Conservation (phyloP, 2,113 vertebrate species). For the Oryzias javanicus region DNA sequence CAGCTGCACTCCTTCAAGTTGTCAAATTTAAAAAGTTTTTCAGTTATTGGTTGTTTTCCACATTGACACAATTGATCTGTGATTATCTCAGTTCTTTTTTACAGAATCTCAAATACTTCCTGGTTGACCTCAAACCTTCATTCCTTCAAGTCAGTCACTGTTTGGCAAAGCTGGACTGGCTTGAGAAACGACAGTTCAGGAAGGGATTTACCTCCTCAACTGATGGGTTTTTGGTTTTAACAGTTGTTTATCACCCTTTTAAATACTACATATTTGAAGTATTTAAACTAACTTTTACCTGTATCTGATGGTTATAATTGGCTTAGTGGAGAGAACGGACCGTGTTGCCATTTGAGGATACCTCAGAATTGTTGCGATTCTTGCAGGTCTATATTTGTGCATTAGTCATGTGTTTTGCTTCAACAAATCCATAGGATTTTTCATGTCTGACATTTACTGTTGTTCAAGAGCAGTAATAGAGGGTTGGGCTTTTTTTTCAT, state of each 20-base stretch:
- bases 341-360: constrained; percentile 5
- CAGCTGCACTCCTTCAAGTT: not conserved
- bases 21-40: not conserved
- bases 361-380: constrained; percentile 23
- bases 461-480: constrained; percentile 1
- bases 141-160: not conserved
- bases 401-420: constrained; percentile 9
- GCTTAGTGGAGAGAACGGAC: no score
- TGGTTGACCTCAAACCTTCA: not conserved
- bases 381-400: not conserved
- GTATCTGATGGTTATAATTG: no score
- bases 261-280: no score
- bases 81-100: not conserved
- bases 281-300: no score
- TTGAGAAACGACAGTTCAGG: constrained; percentile 10
- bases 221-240: not conserved
- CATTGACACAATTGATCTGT: not conserved
- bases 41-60: not conserved
- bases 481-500: constrained; percentile 1
- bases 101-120: not conserved
- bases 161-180: not conserved
- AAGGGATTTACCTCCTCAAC: constrained; percentile 33
- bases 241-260: not conserved
- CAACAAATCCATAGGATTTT: not conserved
- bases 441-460: not conserved